Base-by-base conservation (phyloP, 2,888 invertebrate genomes). In the Drosophila anomalata region DNA sequence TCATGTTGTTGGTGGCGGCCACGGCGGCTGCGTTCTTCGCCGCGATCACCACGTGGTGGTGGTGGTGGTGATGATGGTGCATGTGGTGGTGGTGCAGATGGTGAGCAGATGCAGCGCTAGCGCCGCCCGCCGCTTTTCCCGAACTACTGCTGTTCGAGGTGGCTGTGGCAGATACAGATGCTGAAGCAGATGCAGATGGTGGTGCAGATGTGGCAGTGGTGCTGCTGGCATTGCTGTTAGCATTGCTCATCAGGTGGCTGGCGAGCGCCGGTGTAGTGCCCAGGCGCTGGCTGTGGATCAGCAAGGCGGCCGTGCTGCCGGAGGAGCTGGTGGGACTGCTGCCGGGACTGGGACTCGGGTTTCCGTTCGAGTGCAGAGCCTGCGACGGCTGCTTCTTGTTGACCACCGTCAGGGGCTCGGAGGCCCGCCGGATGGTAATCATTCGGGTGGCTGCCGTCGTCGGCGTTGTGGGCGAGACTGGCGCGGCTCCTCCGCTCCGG, bases 1-100 rank as follows among this genome's bases (percentile, higher is more conserved):
- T 91, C 73, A 91, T 76, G 80, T 89, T 91, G 87, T 89, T 91
- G 80, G 91, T 83, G 73, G 89, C 89, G 69, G 87, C 85, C 59
- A 90, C 87, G 57, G 89, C 87, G 65, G 82, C 82, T n/a, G 73
- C 86, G 42, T 83, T 90, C 75, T 89, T 90, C 31, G 85, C 85
- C 50, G 83, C 89, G 59, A 83, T 80, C 48, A 76, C 83, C 68
- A 81, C 80, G 68, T 87, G 88, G 68, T 88, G 89, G 59, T 87
- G 78, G 48, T 83, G 86, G 47, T 89, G 89, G 33, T 82, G 89
- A 39, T 87, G 88, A 41, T 86, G 88, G 47, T 85, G 88, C 75
- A 81, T 77, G 48, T 87, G 87, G 57, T 87, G 85, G 26, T 83
- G 84, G 44, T 79, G 87, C 71, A 79, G 69, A 42, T 77, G 86